Percentiles rank a stretch among this genome's conserved stretches.
These are phyloP conservation scores for Upupa epops DNA, from an alignment of 2,113 vertebrate species.

Conservation along the genomic window DNA sequence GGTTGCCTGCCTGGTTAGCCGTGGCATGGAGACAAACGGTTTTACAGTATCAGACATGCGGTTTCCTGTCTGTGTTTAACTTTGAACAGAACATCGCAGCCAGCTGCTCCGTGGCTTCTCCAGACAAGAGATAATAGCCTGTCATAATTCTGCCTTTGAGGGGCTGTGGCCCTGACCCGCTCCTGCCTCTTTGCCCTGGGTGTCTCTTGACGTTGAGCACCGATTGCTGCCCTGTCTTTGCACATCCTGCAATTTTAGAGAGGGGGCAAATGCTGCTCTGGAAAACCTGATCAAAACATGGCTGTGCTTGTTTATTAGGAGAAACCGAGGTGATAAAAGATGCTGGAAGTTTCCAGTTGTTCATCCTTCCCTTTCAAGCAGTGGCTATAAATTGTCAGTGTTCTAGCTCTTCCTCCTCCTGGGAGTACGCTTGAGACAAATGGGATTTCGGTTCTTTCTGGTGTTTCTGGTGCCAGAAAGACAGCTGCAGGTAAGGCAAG, in stretches of 20 bases:
- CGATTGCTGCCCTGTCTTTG: neutral
- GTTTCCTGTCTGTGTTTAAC: constrained; percentile 95
- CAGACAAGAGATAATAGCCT: constrained; percentile 66
- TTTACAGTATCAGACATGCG: constrained; percentile 91
- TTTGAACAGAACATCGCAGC: constrained; percentile 82
- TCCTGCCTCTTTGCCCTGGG: neutral
- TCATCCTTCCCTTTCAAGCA: neutral
- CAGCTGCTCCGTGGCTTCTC: constrained; percentile 73
- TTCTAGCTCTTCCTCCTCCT: neutral
- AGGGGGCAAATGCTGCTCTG: neutral
- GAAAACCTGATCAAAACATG: neutral
- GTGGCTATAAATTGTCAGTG: neutral
- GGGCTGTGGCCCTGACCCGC: constrained; percentile 51
- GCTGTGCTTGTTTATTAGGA: neutral
- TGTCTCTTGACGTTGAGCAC: neutral
- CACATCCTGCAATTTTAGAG: neutral
- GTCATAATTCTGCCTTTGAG: constrained; percentile 66
- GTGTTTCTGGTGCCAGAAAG: constrained; percentile 5
- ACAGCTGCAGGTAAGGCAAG: constrained; percentile 22
- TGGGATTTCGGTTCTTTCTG: constrained; percentile 12
- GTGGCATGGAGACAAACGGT: constrained; percentile 79
- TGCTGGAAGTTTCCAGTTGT: neutral
- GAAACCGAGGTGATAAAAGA: neutral
- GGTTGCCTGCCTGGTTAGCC: constrained; percentile 72
- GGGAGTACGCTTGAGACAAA: neutral